Evolutionary conservation across 2,888 invertebrate species (phyloP), one percentile per base, ranked within the genome.

Genomic region (Parasteatoda lunata): DNA sequence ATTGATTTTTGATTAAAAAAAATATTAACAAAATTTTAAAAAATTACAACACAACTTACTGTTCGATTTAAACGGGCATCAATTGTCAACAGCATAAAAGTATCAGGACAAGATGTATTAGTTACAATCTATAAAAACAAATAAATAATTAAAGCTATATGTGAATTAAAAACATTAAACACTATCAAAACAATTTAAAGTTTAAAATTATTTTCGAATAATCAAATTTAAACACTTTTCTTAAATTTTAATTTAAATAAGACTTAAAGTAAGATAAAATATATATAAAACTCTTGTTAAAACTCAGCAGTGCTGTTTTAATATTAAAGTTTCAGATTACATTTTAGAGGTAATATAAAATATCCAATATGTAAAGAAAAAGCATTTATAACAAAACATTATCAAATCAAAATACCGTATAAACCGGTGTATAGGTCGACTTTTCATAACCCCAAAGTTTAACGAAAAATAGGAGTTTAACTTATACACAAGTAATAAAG

Each of bases 41-140:
- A 13, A 5, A 71, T 8, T n/a, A 77, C n/a, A 77, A 59, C 3
- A 11, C 13, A 68, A 90, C 93, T 93, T 92, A 95, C 95, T 88
- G 94, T 94, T 91, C 93, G 92, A 8, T 93, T 93, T 15, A 93
- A 93, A 77, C 93, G 93, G 69, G 93, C 90, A 92, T 95, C 94
- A 84, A 95, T 92, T 1, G 94, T 93, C 66, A 95, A 91, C 93
- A 95, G 93, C 93, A 95, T 94, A 90, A 94, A 94, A 49, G 94
- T 94, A 89, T 94, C 94, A 68, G 94, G 93, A 90, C 94, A 94
- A 84, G 94, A 93, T 2, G 94, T 94, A 92, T 94, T 94, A 48
- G 95, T 91, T 89, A 95, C 93, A 8, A 91, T 90, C 92, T 92
- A 90, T 48, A 89, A 88, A 47, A 59, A 59, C 59, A 59, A 59